phyloP scores from a whole-genome alignment of 1,140 invertebrate genomes.

The Drosophila neocordata region DNA sequence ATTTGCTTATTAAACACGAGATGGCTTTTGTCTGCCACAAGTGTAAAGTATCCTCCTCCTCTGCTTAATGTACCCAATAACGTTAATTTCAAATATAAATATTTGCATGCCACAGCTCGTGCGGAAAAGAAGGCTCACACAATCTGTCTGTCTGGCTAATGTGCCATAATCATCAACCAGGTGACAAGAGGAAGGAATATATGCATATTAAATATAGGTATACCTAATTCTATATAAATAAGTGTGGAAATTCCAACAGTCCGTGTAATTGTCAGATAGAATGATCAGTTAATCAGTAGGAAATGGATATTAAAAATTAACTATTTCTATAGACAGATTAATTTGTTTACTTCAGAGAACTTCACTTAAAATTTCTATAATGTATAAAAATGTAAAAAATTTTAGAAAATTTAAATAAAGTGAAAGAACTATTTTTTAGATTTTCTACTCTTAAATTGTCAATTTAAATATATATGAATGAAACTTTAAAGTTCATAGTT shows the following conservation, averaged over 20 bases:
- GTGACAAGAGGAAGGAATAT: neutral
- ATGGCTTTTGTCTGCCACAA: conserved; percentile 56
- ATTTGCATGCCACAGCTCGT: conserved; percentile 51
- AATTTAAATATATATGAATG: no score
- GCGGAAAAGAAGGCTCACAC: conserved; percentile 37
- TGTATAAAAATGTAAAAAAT: no score
- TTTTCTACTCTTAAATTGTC: no score
- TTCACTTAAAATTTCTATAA: no score
- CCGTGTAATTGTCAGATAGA: neutral
- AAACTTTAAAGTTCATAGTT: no score
- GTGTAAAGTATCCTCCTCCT: conserved; percentile 38
- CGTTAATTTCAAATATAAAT: conserved; percentile 71
- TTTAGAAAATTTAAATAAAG: no score
- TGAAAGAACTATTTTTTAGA: no score
- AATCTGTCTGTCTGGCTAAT: neutral
- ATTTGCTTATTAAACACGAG: conserved; percentile 75
- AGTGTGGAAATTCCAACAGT: neutral
- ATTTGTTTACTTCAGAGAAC: no score
- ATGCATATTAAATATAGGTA: neutral
- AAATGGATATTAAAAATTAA: no score
- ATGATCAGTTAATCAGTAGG: neutral
- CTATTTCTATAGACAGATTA: no score
- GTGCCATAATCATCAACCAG: neutral
- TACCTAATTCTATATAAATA: no score
- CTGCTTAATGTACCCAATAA: conserved; percentile 77